Evolutionary conservation across 1,140 invertebrate genomes (phyloP), one percentile per base, ranked within the genome.

Genomic region (Stegodyphus dumicola): DNA sequence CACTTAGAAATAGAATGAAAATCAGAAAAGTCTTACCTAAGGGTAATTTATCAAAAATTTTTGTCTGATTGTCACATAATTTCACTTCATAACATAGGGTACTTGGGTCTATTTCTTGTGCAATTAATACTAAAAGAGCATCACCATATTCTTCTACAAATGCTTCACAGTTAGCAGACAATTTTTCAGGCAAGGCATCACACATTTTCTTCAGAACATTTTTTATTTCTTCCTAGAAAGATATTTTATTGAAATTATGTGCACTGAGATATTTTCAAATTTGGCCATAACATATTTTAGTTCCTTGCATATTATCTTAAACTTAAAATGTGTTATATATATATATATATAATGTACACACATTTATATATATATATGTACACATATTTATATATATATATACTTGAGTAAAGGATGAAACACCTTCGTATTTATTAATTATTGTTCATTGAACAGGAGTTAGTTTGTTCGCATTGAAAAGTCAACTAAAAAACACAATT

Each of bases 111-210:
- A 80, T 74, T 60, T 78, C 71, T 76, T 88, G 85, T 18, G 86
- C 86, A 15, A 88, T 13, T 0, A 88, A 51, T 7, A 75, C 60
- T 5, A 87, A 52, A 6, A 88, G n/a, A 11, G 80, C 66, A n/a
- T 70, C 51, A 5, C 84, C 87, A 87, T 91, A 91, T 81, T 89
- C 51, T 9, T 90, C 73, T 1, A 91, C 87, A 64, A 90, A 89
- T 10, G 81, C 70, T 5, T 87, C 85, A 87, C 91, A 91, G 67
- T 88, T 65, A 0, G 69, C n/a, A 11, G 56, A 66, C 10, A 88
- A 71, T 6, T 67, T 75, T 17, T 69, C 53, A 15, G 90, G 90
- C 64, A 91, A 48, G 4, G 88, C 7, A 9, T 33, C 64, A 80
- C 90, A 91, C 13, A 90, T 87, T 64, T 88, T 85, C 6, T 90